A percentile compares a stretch with the other conserved stretches of the same genome.
phyloP scores from a whole-genome alignment of 2,888 invertebrate species.

The Hypomecis punctinalis region DNA sequence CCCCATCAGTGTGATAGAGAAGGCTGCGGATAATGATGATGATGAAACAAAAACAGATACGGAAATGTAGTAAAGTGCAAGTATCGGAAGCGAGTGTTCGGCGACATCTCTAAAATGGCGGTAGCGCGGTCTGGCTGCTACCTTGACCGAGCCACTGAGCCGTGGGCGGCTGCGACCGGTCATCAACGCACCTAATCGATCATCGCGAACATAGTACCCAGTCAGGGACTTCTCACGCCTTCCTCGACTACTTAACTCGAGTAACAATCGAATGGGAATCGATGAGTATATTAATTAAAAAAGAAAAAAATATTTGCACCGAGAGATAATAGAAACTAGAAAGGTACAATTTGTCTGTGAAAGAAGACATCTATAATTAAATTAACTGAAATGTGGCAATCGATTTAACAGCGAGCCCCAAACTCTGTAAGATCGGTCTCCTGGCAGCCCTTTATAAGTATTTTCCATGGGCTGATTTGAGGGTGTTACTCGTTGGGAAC shows the following conservation, averaged over 20 bases:
- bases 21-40: too few species aligned
- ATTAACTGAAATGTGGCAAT: too few species aligned
- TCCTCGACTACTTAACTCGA: slow-evolving; percentile 11
- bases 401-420: too few species aligned
- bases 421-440: too few species aligned
- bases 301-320: neutral
- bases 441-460: too few species aligned
- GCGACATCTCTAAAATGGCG: slow-evolving; percentile 38
- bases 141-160: slow-evolving; percentile 71
- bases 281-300: neutral
- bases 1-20: too few species aligned
- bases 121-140: slow-evolving; percentile 49
- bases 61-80: slow-evolving; percentile 41
- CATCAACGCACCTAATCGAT: slow-evolving; percentile 30
- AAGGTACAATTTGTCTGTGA: too few species aligned
- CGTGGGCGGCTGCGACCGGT: slow-evolving; percentile 47
- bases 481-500: too few species aligned
- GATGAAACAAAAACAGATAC: neutral
- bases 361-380: too few species aligned
- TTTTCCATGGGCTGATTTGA: too few species aligned
- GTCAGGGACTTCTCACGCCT: slow-evolving; percentile 43
- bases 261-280: neutral
- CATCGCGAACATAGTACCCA: slow-evolving; percentile 39
- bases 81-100: slow-evolving; percentile 49
- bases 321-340: too few species aligned